Evolutionary conservation across 2,888 invertebrate genomes (phyloP).

Genomic region (Cataglyphis livida): DNA sequence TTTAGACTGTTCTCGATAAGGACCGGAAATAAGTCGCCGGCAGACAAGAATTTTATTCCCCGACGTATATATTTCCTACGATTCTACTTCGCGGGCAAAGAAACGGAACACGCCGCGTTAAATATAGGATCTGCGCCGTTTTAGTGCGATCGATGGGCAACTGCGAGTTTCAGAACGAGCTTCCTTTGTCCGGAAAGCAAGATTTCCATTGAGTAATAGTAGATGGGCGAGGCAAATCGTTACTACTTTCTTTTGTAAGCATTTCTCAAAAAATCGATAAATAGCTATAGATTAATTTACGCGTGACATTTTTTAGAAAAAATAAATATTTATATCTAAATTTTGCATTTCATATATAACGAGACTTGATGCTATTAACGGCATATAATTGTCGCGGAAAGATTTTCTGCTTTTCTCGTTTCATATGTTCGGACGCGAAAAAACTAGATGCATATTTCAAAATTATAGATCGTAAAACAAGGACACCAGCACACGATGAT

Average conservation of each 20-base stretch:
- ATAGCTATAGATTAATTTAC: not conserved
- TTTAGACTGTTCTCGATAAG: slow-evolving; percentile 33
- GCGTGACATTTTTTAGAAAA: not conserved
- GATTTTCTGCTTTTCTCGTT: not conserved
- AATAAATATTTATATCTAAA: not conserved
- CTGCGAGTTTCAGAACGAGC: slow-evolving; percentile 27
- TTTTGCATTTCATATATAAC: not conserved
- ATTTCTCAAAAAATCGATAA: not conserved
- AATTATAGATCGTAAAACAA: not conserved
- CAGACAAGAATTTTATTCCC: slow-evolving; percentile 47
- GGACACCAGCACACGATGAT: not conserved
- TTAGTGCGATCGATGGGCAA: slow-evolving; percentile 31
- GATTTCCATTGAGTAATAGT: slow-evolving; percentile 18
- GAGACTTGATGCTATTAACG: not conserved
- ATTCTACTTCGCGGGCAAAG: not conserved
- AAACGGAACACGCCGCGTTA: slow-evolving; percentile 28
- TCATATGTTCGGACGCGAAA: not conserved
- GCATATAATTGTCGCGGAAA: not conserved
- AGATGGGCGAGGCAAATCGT: slow-evolving; percentile 19
- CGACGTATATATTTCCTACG: slow-evolving; percentile 34
- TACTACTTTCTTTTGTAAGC: not conserved
- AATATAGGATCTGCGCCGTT: slow-evolving; percentile 30
- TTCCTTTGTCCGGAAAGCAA: slow-evolving; percentile 22
- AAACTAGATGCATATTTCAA: slow-evolving; percentile 10
- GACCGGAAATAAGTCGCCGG: slow-evolving; percentile 33